Conservation (phyloP, 2,113 vertebrate genomes). For the Zapornia atra region DNA sequence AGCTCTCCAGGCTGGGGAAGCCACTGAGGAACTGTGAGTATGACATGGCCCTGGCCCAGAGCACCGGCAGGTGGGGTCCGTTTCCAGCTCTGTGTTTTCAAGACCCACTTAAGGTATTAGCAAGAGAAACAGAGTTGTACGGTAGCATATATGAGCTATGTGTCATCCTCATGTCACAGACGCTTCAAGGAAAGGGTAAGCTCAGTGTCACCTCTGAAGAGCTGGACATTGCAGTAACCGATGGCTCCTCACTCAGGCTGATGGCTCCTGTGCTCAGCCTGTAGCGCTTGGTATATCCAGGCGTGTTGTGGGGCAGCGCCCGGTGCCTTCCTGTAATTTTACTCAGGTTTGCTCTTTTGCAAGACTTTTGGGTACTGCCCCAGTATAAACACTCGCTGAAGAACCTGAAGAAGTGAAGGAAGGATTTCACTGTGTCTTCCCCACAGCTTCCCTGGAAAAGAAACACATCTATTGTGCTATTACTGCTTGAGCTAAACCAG, state of each 20-base stretch:
- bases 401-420: background rate
- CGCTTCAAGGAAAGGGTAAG: background rate
- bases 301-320: no score
- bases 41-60: no score
- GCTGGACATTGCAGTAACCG: background rate
- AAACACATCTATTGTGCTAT: background rate
- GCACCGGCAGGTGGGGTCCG: constrained; percentile 2
- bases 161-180: background rate
- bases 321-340: background rate
- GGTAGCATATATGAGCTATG: fast-evolving
- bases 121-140: background rate
- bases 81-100: background rate
- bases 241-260: background rate
- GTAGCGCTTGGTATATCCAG: background rate
- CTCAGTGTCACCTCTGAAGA: background rate
- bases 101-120: background rate
- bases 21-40: background rate
- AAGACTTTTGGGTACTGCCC: background rate
- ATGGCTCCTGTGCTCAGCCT: background rate
- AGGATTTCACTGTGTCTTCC: background rate
- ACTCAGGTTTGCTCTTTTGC: background rate
- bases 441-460: background rate
- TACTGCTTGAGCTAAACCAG: background rate
- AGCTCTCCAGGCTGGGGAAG: background rate
- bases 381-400: background rate